Conservation (phyloP, 2,888 invertebrate species). For the Scaptodrosophila latifasciaeformis region DNA sequence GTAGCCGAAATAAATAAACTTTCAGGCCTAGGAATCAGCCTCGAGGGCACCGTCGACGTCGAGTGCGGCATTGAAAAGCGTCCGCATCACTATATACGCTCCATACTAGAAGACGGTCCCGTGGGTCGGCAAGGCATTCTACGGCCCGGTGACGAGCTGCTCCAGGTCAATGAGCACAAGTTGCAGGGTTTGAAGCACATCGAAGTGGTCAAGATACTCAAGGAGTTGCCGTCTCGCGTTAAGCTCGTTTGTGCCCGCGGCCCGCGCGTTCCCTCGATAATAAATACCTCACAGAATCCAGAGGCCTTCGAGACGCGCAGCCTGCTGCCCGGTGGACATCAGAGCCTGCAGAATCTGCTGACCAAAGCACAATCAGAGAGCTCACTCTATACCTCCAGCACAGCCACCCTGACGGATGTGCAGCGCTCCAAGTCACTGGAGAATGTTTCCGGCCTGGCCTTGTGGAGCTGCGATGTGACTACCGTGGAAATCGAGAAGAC, state of each 20-base stretch:
- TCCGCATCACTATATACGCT: conserved; percentile 99
- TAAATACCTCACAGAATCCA: conserved; percentile 86
- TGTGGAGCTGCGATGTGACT: conserved; percentile 97
- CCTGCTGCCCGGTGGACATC: conserved; percentile 89
- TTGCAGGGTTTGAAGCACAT: conserved; percentile 95
- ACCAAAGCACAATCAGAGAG: conserved; percentile 97
- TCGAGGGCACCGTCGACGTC: conserved; percentile 99
- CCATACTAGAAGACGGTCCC: conserved; percentile 96
- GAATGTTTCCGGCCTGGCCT: conserved; percentile 94
- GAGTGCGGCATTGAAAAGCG: conserved; percentile 96
- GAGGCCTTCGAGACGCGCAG: conserved; percentile 88
- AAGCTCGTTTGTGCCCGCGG: conserved; percentile 92
- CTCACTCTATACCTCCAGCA: conserved; percentile 90
- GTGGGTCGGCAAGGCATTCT: conserved; percentile 93
- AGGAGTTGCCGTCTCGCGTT: conserved; percentile 92
- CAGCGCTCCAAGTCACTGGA: conserved; percentile 92
- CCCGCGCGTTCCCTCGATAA: conserved; percentile 79
- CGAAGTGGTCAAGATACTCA: conserved; percentile 96
- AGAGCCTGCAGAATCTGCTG: conserved; percentile 86
- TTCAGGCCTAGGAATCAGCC: conserved; percentile 95
- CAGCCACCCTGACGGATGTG: conserved; percentile 84
- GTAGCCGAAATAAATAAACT: conserved; percentile 95
- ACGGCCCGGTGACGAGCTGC: conserved; percentile 95
- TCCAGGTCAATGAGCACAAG: conserved; percentile 95
- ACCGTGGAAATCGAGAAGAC: conserved; percentile 94